Percentiles rank a stretch among this genome's conserved stretches.
Evolutionary conservation across 2,888 invertebrate genomes (phyloP).

Genomic region (Nebria brevicollis): DNA sequence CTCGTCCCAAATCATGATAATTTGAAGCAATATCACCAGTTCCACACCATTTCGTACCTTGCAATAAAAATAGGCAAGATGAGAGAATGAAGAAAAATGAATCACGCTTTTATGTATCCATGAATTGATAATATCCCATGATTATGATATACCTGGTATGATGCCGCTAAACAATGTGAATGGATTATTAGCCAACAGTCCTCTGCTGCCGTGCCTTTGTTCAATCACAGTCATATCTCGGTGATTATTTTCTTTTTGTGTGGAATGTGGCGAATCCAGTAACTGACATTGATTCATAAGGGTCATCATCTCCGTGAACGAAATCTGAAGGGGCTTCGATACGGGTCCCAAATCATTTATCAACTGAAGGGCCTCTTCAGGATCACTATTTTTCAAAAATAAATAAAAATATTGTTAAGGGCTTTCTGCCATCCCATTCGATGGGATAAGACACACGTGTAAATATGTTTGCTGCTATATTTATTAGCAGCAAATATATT

Average conservation of each 20-base stretch:
- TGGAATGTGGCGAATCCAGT: slow-evolving; percentile 65
- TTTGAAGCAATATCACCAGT: slow-evolving; percentile 86
- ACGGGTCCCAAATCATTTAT: slow-evolving; percentile 70
- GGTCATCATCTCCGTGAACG: slow-evolving; percentile 79
- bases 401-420: too few relatives aligned
- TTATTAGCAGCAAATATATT: neutral
- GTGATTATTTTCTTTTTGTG: slow-evolving; percentile 50
- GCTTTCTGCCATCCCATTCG: too few relatives aligned
- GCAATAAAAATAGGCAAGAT: too few relatives aligned
- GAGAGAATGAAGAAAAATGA: too few relatives aligned
- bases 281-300: slow-evolving; percentile 84
- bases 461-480: too few relatives aligned
- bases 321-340: slow-evolving; percentile 72
- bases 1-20: slow-evolving; percentile 86
- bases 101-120: too few relatives aligned
- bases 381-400: slow-evolving; percentile 67
- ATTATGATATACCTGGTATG: slow-evolving; percentile 80
- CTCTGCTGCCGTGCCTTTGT: slow-evolving; percentile 42
- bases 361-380: slow-evolving; percentile 73
- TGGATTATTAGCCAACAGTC: slow-evolving; percentile 71
- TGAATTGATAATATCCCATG: too few relatives aligned
- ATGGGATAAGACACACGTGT: too few relatives aligned
- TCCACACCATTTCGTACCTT: slow-evolving; percentile 94
- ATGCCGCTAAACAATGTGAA: slow-evolving; percentile 81
- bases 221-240: slow-evolving; percentile 34